phyloP scores from a whole-genome alignment of 2,888 invertebrate genomes.

The Leucoptera coffeella region DNA sequence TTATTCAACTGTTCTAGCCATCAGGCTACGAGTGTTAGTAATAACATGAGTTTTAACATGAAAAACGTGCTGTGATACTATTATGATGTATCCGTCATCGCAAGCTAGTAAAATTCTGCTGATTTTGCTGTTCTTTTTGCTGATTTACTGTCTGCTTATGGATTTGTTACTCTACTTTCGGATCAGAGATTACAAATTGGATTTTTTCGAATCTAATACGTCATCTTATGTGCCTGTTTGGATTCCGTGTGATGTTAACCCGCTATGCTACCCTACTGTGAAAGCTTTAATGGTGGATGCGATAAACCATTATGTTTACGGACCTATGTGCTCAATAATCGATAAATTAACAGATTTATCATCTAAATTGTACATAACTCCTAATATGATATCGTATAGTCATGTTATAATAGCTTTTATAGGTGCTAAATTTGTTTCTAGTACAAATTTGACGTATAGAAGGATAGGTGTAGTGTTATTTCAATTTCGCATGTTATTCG shows the following conservation, averaged over 20 bases:
- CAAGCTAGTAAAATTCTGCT: constrained; percentile 66
- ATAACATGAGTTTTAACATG: too few species aligned
- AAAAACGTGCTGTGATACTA: too few species aligned
- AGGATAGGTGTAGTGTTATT: constrained; percentile 71
- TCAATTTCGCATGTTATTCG: constrained; percentile 75
- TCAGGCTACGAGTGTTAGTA: too few species aligned
- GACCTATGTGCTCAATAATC: constrained; percentile 68
- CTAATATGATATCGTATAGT: constrained; percentile 76
- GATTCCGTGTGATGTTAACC: constrained; percentile 67
- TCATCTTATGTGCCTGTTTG: too few species aligned
- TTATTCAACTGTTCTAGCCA: too few species aligned
- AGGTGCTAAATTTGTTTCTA: constrained; percentile 69
- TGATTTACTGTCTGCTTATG: constrained; percentile 65
- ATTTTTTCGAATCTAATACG: too few species aligned
- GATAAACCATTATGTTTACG: constrained; percentile 76
- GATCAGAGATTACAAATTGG: constrained; percentile 62
- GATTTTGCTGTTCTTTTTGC: constrained; percentile 44
- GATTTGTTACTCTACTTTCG: constrained; percentile 65
- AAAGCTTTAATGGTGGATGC: constrained; percentile 80
- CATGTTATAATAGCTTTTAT: constrained; percentile 72
- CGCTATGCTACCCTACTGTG: constrained; percentile 73
- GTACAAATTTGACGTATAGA: constrained; percentile 63
- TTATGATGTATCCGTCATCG: constrained; percentile 68
- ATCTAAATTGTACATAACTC: constrained; percentile 59
- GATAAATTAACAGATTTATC: constrained; percentile 64